phyloP scores from a whole-genome alignment of 2,797 vertebrate genomes.

The Remorina albescens region DNA sequence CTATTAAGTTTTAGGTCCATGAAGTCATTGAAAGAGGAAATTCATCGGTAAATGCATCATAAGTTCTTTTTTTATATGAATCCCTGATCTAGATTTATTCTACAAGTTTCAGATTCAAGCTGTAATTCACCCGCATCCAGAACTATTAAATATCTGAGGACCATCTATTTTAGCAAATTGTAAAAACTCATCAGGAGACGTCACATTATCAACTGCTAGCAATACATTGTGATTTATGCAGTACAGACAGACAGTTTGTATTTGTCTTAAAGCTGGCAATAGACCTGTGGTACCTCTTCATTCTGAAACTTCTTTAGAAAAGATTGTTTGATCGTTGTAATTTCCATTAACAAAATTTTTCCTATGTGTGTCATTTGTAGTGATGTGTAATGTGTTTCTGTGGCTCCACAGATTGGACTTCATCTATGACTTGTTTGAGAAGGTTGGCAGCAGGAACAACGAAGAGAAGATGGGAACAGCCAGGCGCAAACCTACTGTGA shows the following conservation, averaged over 20 bases:
- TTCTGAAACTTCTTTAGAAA: not conserved
- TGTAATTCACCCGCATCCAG: not conserved
- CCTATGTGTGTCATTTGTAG: not conserved
- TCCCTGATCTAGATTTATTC: not conserved
- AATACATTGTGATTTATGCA: not conserved
- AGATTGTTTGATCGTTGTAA: not conserved
- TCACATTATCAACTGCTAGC: not conserved
- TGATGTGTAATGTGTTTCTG: slow-evolving; percentile 21
- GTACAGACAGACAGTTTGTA: not conserved
- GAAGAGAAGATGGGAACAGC: slow-evolving; percentile 96
- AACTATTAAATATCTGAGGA: not conserved
- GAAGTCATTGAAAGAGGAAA: not conserved
- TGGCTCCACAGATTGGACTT: slow-evolving; percentile 88
- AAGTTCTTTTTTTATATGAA: slow-evolving; percentile 3
- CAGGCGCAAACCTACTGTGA: slow-evolving; percentile 93
- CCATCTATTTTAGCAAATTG: not conserved
- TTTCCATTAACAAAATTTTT: not conserved
- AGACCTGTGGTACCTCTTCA: not conserved
- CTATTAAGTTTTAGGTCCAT: not conserved
- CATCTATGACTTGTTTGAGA: slow-evolving; percentile 96
- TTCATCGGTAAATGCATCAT: not conserved
- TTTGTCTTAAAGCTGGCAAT: not conserved
- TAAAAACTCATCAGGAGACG: not conserved
- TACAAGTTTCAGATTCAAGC: not conserved
- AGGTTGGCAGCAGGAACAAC: slow-evolving; percentile 90